A percentile compares a stretch with the other conserved stretches of the same genome.
phyloP scores from a whole-genome alignment of 2,797 vertebrate species.

The Discoglossus pictus region DNA sequence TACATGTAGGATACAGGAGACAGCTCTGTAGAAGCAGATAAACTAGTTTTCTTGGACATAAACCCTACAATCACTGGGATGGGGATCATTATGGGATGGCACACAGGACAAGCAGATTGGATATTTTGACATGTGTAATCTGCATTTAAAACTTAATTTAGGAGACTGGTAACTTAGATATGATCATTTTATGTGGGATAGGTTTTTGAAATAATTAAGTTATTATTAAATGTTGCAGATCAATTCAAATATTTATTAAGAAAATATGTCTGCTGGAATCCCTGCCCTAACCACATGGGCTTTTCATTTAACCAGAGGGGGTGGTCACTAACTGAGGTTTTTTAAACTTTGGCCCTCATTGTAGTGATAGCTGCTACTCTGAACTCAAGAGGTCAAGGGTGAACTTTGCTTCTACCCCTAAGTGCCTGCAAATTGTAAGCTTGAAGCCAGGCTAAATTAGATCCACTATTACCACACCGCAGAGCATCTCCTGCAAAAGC shows the following conservation, averaged over 20 bases:
- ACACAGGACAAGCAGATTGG: conserved; percentile 24
- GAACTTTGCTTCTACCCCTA: conserved; percentile 69
- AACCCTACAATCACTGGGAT: conserved; percentile 50
- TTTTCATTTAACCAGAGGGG: conserved; percentile 46
- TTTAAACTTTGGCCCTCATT: conserved; percentile 69
- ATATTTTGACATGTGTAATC: conserved; percentile 24
- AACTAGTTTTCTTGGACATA: conserved; percentile 57
- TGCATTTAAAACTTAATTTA: conserved; percentile 25
- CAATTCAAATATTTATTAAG: conserved; percentile 10
- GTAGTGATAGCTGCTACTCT: conserved; percentile 60
- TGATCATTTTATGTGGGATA: too few species aligned
- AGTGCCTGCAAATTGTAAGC: conserved; percentile 61
- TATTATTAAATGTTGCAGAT: conserved; percentile 36
- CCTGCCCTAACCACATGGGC: conserved; percentile 23
- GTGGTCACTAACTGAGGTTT: conserved; percentile 51
- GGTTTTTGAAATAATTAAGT: conserved; percentile 16
- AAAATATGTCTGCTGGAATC: conserved; percentile 25
- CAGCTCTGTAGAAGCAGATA: conserved; percentile 57
- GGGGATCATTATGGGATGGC: conserved; percentile 51
- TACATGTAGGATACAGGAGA: conserved; percentile 51
- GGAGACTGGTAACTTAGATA: too few species aligned
- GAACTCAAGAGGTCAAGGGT: conserved; percentile 71
- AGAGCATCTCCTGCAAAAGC: conserved; percentile 53
- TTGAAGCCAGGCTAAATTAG: conserved; percentile 56
- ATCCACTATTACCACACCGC: conserved; percentile 55